These are phyloP conservation scores for Galleria mellonella DNA, from an alignment of 1,140 invertebrate genomes.

Conservation along the genomic window DNA sequence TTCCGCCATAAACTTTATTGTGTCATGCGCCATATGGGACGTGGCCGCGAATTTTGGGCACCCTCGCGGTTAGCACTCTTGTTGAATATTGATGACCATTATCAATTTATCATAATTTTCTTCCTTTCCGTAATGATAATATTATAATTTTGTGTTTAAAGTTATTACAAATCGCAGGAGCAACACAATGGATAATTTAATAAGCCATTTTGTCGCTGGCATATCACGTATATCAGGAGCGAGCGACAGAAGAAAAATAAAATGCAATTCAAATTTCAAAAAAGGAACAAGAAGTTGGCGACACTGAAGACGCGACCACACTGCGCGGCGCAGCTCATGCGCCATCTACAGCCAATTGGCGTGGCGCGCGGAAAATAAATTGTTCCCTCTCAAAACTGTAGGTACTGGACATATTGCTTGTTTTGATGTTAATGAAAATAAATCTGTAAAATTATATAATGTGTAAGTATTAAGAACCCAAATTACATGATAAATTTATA, in stretches of 20 bases:
- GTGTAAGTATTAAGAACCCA: too few species aligned
- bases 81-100: conserved; percentile 21
- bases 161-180: too few species aligned
- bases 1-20: conserved; percentile 47
- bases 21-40: conserved; percentile 49
- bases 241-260: conserved; percentile 17
- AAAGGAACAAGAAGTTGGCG: conserved; percentile 33
- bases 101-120: conserved; percentile 4
- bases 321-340: conserved; percentile 30
- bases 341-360: conserved; percentile 62
- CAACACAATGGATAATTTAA: conserved; percentile 8
- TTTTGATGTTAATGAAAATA: not conserved
- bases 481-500: too few species aligned
- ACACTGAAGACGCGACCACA: conserved; percentile 40
- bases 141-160: not conserved
- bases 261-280: conserved; percentile 29
- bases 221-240: conserved; percentile 23
- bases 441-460: too few species aligned
- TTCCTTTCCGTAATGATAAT: not conserved
- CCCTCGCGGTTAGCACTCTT: conserved; percentile 16
- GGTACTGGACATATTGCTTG: conserved; percentile 1
- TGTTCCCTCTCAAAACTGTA: conserved; percentile 39
- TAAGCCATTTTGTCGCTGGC: conserved; percentile 11
- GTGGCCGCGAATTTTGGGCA: conserved; percentile 33
- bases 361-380: conserved; percentile 52